Base-by-base conservation (phyloP, 2,888 invertebrate genomes). In the Heliconius erato region DNA sequence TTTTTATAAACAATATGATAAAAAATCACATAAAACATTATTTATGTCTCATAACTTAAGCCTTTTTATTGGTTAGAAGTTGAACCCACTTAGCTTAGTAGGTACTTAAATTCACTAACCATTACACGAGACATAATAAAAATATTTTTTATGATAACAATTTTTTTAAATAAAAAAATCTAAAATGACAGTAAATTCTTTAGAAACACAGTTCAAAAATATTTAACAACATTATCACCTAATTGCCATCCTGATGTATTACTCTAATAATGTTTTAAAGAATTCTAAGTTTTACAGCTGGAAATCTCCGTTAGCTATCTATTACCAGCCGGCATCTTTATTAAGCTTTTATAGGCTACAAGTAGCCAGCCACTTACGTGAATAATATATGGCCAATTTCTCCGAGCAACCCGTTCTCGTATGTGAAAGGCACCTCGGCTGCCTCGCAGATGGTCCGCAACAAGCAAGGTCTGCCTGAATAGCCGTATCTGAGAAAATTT, bases 361-460 rank as follows among this genome's bases (percentile, higher is more conserved):
- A 85, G 85, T 82, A 92, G 95, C 95, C 90, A 97, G 95, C 87
- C 87, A 96, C 97, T 97, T 94, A 98, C 97, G 97, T 97, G 90
- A 98, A 96, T 89, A 98, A 92, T 87, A 98, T 97, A 93, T 98
- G 97, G 85, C 98, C 94, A 89, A 98, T 95, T 94, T 98, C 97
- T 44, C 97, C 98, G 85, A 98, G 96, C 88, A 98, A 94, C 9
- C 98, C 98, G 88, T 97, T 97, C 87, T 97, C 97, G 89, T 97
- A 96, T 86, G 96, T 96, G 89, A 98, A 96, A 79, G 98, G 97
- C 84, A 96, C 95, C 87, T 97, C 96, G 0, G 98, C 97, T 49
- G 97, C 97, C 91, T 98, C 98, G 90, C 98, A 98, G 90, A 98
- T 97, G 86, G 97, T 97, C 87, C 97, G 96, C 85, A 98, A 93